Evolutionary conservation across 1,140 invertebrate species (phyloP), one percentile per base, ranked within the genome.

Genomic region (Diplogasteroides magnus): DNA sequence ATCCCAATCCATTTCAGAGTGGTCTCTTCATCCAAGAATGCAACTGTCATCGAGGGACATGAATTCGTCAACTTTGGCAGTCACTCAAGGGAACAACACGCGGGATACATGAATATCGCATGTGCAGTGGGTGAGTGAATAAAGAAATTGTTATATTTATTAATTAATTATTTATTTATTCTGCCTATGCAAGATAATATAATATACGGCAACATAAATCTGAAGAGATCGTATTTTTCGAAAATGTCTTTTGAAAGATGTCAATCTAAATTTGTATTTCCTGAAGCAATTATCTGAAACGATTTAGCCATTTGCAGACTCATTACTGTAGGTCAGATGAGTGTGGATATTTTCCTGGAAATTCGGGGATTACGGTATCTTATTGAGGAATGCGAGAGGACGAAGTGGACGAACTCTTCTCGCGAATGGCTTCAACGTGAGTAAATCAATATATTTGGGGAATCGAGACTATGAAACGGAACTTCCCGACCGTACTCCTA

Each of bases 61-160:
- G 74, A 75, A 27, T 75, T 75, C 26, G 27, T 63, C 11, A 74
- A 74, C 29, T 75, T 69, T 27, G 74, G 74, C 6, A 69, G 67
- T 29, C 74, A 75, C 58, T 61, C 72, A 19, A 15, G 48, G 25
- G 74, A 75, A 58, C 67, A 74, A 31, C 71, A 75, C 48, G 66
- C 58, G 11, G 73, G 74, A 23, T 75, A 75, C 59, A 14, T 75
- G 23, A 75, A 74, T 32, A 57, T 75, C 32, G 74, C 74, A 0
- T 75, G 74, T 66, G 71, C 61, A 23, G 48, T 73, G 19, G 71
- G 71, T 72, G n/a, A 64, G 71, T 3, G 14, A 28, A 6, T n/a
- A n/a, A n/a, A n/a, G n/a, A n/a, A n/a, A n/a, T n/a, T n/a, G n/a
- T n/a, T n/a, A n/a, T n/a, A n/a, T n/a, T n/a, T n/a, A n/a, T n/a